These are phyloP conservation scores for Microchrysa polita DNA, from an alignment of 2,888 invertebrate species.

Conservation along the genomic window DNA sequence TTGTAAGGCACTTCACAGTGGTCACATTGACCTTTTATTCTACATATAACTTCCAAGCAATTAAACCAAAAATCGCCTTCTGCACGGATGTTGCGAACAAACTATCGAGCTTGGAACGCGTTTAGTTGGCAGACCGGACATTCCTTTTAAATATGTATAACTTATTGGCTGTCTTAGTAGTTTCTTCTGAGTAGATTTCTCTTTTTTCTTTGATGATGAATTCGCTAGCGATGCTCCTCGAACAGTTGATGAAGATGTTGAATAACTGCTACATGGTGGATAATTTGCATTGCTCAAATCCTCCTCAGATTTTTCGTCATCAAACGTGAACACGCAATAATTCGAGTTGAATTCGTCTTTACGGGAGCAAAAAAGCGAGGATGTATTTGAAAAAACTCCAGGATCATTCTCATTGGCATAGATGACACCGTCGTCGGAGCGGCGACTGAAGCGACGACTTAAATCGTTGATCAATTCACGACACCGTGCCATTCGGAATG, in stretches of 20 bases:
- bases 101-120: constrained; percentile 73
- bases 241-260: constrained; percentile 70
- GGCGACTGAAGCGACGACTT: constrained; percentile 68
- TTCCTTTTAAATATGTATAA: constrained; percentile 83
- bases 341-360: constrained; percentile 55
- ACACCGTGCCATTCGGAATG: constrained; percentile 64
- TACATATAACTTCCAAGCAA: background rate
- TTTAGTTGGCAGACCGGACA: constrained; percentile 83
- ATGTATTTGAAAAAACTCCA: constrained; percentile 60
- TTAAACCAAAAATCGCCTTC: constrained; percentile 21
- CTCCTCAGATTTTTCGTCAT: constrained; percentile 70
- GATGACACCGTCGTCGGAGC: constrained; percentile 61
- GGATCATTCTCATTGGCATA: constrained; percentile 65
- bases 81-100: constrained; percentile 54
- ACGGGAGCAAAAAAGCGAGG: background rate
- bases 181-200: constrained; percentile 68
- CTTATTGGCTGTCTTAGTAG: constrained; percentile 81
- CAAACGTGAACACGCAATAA: constrained; percentile 65
- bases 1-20: background rate
- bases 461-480: constrained; percentile 69
- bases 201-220: constrained; percentile 64
- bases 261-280: background rate
- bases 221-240: constrained; percentile 73
- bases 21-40: background rate
- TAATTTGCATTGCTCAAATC: constrained; percentile 52